These are phyloP conservation scores for Istiophorus platypterus DNA, from an alignment of 2,113 vertebrate species.

Conservation along the genomic window DNA sequence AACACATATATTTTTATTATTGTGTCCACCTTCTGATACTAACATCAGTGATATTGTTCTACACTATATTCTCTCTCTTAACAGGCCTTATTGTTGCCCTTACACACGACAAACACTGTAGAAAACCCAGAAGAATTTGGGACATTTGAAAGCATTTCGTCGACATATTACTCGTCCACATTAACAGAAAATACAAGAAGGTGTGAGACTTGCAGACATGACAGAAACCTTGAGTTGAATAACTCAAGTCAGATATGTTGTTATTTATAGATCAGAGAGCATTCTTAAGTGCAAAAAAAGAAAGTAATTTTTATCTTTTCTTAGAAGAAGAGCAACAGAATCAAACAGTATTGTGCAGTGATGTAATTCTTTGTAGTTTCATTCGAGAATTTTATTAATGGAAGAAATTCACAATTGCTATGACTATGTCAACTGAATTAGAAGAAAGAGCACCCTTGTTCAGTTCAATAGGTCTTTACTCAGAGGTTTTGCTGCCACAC, in stretches of 20 bases:
- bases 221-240: slow-evolving; percentile 16
- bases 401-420: background rate
- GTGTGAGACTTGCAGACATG: slow-evolving; percentile 8
- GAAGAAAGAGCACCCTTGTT: background rate
- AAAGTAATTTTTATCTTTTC: background rate
- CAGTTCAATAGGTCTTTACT: no score
- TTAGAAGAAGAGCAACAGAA: background rate
- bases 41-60: background rate
- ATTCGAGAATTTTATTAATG: background rate
- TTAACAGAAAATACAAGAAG: slow-evolving; percentile 16
- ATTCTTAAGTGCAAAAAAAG: background rate
- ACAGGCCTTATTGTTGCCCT: background rate
- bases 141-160: slow-evolving; percentile 17
- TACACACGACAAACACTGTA: background rate
- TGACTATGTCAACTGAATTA: background rate
- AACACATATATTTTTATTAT: background rate
- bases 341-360: background rate
- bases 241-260: slow-evolving; percentile 26
- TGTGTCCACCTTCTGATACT: background rate
- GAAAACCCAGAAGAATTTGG: slow-evolving; percentile 11
- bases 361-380: background rate
- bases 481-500: no score
- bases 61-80: background rate
- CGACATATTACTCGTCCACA: background rate
- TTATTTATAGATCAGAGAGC: slow-evolving; percentile 62